Conservation (phyloP, 2,888 invertebrate genomes). For the Coelinius sp. region DNA sequence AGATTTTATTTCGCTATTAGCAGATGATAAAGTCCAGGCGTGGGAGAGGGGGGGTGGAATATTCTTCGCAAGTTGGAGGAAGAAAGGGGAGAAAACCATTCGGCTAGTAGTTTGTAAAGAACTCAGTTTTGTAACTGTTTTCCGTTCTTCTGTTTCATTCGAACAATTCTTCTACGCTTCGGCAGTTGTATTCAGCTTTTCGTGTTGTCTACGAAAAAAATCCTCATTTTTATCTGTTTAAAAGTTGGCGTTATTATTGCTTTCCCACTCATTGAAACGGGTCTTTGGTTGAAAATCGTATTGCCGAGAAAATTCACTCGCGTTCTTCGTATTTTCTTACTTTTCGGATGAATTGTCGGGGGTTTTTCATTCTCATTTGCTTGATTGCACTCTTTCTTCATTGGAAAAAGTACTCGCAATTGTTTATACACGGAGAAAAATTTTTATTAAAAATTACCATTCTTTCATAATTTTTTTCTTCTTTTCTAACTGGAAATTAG, state of each 20-base stretch:
- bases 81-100: conserved; percentile 16
- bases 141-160: conserved; percentile 51
- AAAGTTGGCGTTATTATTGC: conserved; percentile 55
- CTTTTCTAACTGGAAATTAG: too few species aligned
- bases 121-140: conserved; percentile 60
- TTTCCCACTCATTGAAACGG: conserved; percentile 41
- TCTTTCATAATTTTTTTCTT: too few species aligned
- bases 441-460: too few species aligned
- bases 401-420: not conserved
- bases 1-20: conserved; percentile 57
- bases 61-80: conserved; percentile 33
- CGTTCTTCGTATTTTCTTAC: conserved; percentile 7
- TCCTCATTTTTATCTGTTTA: conserved; percentile 37
- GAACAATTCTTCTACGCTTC: conserved; percentile 59
- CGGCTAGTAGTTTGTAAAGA: conserved; percentile 48
- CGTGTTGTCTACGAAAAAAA: conserved; percentile 25
- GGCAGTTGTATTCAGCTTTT: conserved; percentile 27
- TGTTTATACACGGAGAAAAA: not conserved
- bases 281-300: conserved; percentile 14
- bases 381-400: conserved; percentile 4
- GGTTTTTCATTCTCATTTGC: conserved; percentile 3
- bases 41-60: conserved; percentile 25
- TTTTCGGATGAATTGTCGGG: conserved; percentile 7
- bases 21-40: conserved; percentile 55
- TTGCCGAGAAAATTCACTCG: conserved; percentile 12